Percentiles rank a stretch among this genome's conserved stretches.
Conservation (phyloP, 2,888 invertebrate species). For the Stenichneumon culpator region DNA sequence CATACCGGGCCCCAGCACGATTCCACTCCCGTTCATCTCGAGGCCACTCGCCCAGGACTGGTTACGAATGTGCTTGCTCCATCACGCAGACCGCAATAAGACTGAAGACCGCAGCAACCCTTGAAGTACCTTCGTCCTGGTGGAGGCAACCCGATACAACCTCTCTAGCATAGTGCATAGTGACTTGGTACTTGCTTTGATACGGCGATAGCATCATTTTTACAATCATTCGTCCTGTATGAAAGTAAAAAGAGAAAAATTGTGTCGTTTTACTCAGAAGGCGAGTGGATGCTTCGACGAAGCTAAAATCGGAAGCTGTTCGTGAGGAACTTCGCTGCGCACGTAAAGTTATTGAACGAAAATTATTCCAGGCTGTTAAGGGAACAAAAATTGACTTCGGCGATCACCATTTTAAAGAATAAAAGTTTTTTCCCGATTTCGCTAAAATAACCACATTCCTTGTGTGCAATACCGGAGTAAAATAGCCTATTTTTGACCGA, state of each 20-base stretch:
- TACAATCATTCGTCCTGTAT: background rate
- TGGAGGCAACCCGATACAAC: background rate
- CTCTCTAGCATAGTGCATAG: background rate
- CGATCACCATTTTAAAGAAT: too few relatives aligned
- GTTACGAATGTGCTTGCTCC: conserved; percentile 43
- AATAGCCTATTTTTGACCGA: too few relatives aligned
- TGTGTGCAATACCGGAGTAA: too few relatives aligned
- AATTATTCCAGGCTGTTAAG: too few relatives aligned
- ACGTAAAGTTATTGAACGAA: too few relatives aligned
- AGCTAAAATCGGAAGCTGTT: too few relatives aligned
- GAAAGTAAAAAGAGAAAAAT: background rate
- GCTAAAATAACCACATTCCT: too few relatives aligned
- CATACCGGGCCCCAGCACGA: conserved; percentile 5
- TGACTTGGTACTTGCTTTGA: background rate
- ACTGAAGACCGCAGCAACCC: conserved; percentile 31
- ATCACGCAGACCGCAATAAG: conserved; percentile 45
- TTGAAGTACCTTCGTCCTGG: conserved; percentile 23
- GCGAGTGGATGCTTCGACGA: too few relatives aligned
- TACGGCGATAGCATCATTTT: background rate
- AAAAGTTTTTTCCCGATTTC: too few relatives aligned
- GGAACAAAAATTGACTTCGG: too few relatives aligned
- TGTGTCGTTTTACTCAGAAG: background rate
- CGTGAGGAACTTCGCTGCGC: too few relatives aligned
- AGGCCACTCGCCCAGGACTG: conserved; percentile 25
- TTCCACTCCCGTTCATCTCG: conserved; percentile 44